Evolutionary conservation across 2,797 vertebrate genomes (phyloP).

Genomic region (Chelidonichthys spinosus): DNA sequence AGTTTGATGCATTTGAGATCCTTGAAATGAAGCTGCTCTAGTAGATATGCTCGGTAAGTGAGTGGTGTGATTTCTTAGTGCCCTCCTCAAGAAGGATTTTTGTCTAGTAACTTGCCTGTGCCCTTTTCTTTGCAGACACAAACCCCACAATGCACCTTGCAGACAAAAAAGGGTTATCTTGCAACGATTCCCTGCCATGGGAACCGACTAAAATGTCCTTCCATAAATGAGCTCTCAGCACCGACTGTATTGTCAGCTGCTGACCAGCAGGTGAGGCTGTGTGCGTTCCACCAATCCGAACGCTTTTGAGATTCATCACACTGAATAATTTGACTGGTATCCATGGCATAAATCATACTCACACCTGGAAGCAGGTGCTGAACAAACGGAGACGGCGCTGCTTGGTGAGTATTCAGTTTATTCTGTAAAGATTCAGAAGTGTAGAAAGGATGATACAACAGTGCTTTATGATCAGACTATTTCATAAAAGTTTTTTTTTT

Average conservation of each 20-base stretch:
- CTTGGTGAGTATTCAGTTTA: constrained; percentile 85
- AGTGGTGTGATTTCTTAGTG: neutral
- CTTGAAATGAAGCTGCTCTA: no score
- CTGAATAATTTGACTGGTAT: constrained; percentile 42
- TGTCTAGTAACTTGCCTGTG: no score
- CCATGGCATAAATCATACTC: constrained; percentile 32
- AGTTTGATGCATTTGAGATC: neutral
- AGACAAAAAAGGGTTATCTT: constrained; percentile 34
- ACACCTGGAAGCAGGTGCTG: constrained; percentile 24
- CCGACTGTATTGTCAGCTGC: constrained; percentile 29
- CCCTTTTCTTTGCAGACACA: no score
- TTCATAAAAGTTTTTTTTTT: constrained; percentile 80
- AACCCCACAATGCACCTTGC: neutral
- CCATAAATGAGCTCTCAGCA: neutral
- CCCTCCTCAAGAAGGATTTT: no score
- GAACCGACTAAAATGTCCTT: neutral
- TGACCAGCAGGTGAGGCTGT: constrained; percentile 70
- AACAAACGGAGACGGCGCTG: constrained; percentile 45
- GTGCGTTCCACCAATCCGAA: constrained; percentile 18
- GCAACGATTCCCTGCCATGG: constrained; percentile 9
- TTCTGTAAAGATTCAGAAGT: constrained; percentile 89
- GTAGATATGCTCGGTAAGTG: no score
- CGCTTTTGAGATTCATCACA: neutral
- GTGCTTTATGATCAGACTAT: constrained; percentile 85
- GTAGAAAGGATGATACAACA: constrained; percentile 88